phyloP scores from a whole-genome alignment of 1,140 invertebrate species.

The Epicauta chinensis region DNA sequence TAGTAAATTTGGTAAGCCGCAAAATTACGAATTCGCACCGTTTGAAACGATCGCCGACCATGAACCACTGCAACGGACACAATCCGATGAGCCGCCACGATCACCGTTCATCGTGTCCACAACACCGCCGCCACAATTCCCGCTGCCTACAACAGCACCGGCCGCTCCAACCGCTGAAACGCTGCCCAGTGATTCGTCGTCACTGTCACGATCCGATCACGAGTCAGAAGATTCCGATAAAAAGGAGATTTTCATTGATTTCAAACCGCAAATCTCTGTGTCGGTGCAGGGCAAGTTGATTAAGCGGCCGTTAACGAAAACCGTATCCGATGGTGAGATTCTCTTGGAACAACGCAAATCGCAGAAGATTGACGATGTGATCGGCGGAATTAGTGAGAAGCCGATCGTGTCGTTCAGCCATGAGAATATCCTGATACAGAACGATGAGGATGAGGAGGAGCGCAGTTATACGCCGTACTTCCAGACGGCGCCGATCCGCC shows the following conservation, averaged over 20 bases:
- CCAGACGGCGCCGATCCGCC: conserved; percentile 52
- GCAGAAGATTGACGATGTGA: conserved; percentile 34
- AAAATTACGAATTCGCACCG: conserved; percentile 27
- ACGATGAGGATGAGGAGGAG: conserved; percentile 25
- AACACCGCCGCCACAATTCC: conserved; percentile 36
- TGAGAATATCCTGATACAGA: conserved; percentile 46
- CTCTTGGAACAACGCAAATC: conserved; percentile 54
- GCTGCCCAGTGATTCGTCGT: conserved; percentile 32
- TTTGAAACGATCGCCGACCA: conserved; percentile 48
- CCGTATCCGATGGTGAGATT: conserved; percentile 74
- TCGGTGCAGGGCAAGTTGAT: conserved; percentile 33
- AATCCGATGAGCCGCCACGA: conserved; percentile 73
- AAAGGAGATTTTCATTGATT: conserved; percentile 80
- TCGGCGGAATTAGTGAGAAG: conserved; percentile 44
- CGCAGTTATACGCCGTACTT: conserved; percentile 43
- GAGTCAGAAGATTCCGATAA: conserved; percentile 53
- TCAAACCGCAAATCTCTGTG: conserved; percentile 66
- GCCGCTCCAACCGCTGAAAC: conserved; percentile 15
- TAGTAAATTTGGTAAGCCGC: conserved; percentile 46
- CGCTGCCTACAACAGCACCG: too few species aligned
- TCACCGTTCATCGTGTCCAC: conserved; percentile 55
- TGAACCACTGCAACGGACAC: conserved; percentile 70
- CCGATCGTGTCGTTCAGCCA: conserved; percentile 51
- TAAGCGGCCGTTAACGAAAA: conserved; percentile 65
- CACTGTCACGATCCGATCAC: conserved; percentile 31